Conservation (phyloP, 1,140 invertebrate species). For the Lysiphlebus fabarum region DNA sequence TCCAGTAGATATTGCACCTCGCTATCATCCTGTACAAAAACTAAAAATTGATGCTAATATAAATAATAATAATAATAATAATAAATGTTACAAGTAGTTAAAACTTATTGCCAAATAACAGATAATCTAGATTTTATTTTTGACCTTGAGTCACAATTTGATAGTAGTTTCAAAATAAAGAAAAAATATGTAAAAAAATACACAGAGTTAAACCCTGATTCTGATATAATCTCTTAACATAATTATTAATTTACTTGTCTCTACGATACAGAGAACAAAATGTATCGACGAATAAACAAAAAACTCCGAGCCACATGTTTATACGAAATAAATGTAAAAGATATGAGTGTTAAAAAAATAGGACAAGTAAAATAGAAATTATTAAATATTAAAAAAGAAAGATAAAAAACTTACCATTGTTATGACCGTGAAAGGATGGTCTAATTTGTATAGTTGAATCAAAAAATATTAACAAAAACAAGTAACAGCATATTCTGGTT, state of each 20-base stretch:
- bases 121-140: too few species aligned
- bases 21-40: slow-evolving; percentile 68
- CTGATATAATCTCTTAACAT: too few species aligned
- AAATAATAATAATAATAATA: slow-evolving; percentile 16
- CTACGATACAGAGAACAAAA: too few species aligned
- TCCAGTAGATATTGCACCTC: slow-evolving; percentile 67
- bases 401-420: slow-evolving; percentile 46
- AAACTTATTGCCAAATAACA: too few species aligned
- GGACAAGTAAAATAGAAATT: too few species aligned
- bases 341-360: not conserved
- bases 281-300: too few species aligned
- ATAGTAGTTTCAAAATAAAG: too few species aligned
- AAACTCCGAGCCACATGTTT: too few species aligned
- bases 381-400: not conserved
- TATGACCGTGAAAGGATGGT: slow-evolving; percentile 50
- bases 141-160: too few species aligned
- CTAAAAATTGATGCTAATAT: slow-evolving; percentile 47
- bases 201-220: too few species aligned
- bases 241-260: too few species aligned
- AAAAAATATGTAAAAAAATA: too few species aligned
- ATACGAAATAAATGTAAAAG: slow-evolving; percentile 4
- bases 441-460: slow-evolving; percentile 46
- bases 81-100: slow-evolving; percentile 4
- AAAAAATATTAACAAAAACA: slow-evolving; percentile 48
- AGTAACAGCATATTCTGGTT: slow-evolving; percentile 44